phyloP scores from a whole-genome alignment of 2,113 vertebrate species.

The Ginglymostoma cirratum region DNA sequence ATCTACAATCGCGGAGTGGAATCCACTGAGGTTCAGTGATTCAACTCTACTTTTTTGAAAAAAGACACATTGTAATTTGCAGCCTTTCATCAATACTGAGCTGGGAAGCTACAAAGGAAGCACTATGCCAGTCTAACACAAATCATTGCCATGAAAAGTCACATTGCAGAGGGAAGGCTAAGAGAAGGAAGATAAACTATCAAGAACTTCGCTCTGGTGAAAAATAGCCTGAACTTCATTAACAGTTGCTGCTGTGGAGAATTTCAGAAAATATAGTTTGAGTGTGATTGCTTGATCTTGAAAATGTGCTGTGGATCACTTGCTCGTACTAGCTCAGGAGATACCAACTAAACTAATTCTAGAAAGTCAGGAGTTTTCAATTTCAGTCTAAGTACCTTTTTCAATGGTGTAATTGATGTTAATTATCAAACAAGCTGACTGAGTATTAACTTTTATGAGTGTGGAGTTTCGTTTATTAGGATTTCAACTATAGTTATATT shows the following conservation, averaged over 20 bases:
- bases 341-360: neutral
- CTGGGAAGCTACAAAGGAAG: neutral
- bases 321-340: neutral
- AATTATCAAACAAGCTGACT: neutral
- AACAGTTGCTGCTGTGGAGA: neutral
- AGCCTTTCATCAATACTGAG: neutral
- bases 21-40: neutral
- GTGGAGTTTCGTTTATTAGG: neutral
- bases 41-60: neutral
- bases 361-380: neutral
- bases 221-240: neutral
- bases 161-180: neutral
- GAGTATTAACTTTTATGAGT: neutral
- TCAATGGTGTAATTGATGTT: neutral
- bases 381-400: neutral
- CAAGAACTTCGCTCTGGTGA: neutral
- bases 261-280: neutral
- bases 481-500: neutral
- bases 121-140: neutral
- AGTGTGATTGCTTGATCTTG: neutral
- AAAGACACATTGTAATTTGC: neutral
- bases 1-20: neutral
- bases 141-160: neutral
- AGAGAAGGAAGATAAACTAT: neutral
- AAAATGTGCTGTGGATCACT: neutral